phyloP scores from a whole-genome alignment of 2,797 vertebrate genomes.

The Protosalanx chinensis region DNA sequence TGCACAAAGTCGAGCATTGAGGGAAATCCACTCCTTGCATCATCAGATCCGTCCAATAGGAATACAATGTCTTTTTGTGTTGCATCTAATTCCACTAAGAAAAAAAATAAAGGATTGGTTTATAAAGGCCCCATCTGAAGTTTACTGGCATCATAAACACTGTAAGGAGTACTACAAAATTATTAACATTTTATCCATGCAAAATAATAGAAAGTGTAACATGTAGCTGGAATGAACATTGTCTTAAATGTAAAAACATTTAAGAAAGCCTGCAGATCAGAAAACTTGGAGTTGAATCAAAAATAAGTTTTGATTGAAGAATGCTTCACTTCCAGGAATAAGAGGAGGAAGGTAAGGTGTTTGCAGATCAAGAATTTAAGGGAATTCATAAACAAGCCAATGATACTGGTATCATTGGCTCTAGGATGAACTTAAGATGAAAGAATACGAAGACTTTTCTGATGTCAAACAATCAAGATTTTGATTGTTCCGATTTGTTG shows the following conservation, averaged over 20 bases:
- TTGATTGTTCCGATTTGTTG: background rate
- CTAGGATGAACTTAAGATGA: slow-evolving; percentile 59
- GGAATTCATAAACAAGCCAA: slow-evolving; percentile 27
- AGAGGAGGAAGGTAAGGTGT: slow-evolving; percentile 23
- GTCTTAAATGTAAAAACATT: slow-evolving; percentile 22
- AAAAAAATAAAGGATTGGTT: slow-evolving; percentile 9
- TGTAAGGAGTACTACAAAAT: background rate
- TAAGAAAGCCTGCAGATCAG: slow-evolving; percentile 16
- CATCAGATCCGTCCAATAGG: slow-evolving; percentile 72
- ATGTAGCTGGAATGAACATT: background rate
- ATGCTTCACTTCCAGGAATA: slow-evolving; percentile 36
- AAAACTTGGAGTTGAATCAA: slow-evolving; percentile 19
- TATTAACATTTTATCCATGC: slow-evolving; percentile 10
- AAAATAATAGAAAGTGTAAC: slow-evolving; percentile 8
- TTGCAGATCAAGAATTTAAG: slow-evolving; percentile 9
- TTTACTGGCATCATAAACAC: no score
- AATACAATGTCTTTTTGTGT: slow-evolving; percentile 72
- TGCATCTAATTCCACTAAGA: slow-evolving; percentile 69
- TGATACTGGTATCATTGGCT: slow-evolving; percentile 61
- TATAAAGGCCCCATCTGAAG: slow-evolving; percentile 3
- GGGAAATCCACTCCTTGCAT: slow-evolving; percentile 65
- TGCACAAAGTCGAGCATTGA: slow-evolving; percentile 76
- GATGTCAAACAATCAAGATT: slow-evolving; percentile 25
- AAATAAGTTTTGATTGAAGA: background rate
- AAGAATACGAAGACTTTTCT: slow-evolving; percentile 12